Conservation (phyloP, 2,113 vertebrate genomes). For the Motacilla tschutschensis region DNA sequence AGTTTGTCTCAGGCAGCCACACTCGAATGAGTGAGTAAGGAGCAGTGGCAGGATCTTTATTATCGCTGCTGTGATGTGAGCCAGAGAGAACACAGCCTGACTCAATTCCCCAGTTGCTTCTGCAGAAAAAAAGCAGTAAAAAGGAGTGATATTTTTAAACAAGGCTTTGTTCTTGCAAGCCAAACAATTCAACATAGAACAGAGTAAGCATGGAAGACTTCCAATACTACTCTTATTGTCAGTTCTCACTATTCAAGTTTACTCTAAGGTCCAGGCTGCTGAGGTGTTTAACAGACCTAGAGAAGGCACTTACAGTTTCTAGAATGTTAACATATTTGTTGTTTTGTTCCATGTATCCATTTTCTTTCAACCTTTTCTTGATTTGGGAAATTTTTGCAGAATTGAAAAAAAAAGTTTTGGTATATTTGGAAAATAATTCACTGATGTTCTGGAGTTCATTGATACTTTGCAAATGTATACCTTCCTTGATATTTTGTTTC, state of each 20-base stretch:
- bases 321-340: not conserved
- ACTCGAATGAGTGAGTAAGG: not conserved
- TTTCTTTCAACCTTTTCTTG: not conserved
- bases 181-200: not conserved
- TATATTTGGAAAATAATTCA: not conserved
- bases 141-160: slow-evolving; percentile 1
- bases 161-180: not conserved
- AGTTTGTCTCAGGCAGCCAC: not conserved
- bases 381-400: not conserved
- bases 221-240: not conserved
- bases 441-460: not conserved
- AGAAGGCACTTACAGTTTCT: not conserved
- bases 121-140: not conserved
- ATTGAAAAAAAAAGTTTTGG: not conserved
- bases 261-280: not conserved
- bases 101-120: not conserved
- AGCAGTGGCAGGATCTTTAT: not conserved
- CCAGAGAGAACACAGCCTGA: slow-evolving; percentile 9
- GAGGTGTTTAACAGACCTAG: not conserved
- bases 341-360: not conserved
- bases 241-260: not conserved
- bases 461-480: not conserved
- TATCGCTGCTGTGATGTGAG: not conserved
- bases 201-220: not conserved
- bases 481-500: not conserved